Evolutionary conservation across 2,797 vertebrate genomes (phyloP), one percentile per base, ranked within the genome.

Genomic region (Phylloscopus collybita): DNA sequence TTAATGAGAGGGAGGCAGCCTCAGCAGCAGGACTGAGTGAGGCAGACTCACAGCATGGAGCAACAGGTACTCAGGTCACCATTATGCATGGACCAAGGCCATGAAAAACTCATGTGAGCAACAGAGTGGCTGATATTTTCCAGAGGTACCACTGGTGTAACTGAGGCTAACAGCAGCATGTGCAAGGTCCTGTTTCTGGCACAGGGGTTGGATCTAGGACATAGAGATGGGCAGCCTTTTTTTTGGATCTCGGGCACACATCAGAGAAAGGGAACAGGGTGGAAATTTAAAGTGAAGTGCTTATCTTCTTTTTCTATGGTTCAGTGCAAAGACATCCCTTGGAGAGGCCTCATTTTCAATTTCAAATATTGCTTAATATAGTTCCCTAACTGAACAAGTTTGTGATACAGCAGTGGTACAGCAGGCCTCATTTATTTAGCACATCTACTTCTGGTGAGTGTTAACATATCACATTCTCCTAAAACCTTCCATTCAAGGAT

Each of bases 341-440:
- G 66, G 4, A 9, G 83, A 94, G 45, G 78, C 29, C 11, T 89
- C n/a, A 40, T 94, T 93, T 79, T 93, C 40, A 17, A 2, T 86
- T 93, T 89, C 42, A 47, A 86, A 65, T 74, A 90, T 90, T 72
- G 30, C 53, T 60, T 92, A 88, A 44, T 32, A 16, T 38, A 62
- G 88, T 79, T 92, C 53, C 45, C 74, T 76, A 59, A 45, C 70
- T 88, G 76, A 74, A 13, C 49, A 72, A 70, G 53, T 66, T 85
- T 95, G 56, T 88, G 84, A 86, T 42, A 47, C 65, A 62, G 29
- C 36, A 62, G 26, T 61, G 65, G 53, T 70, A 36, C 70, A 70
- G 69, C 86, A 87, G 65, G 92, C 47, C 50, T 91, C 36, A 65
- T 92, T 95, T 95, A 70, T 80, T 79, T 78, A 80, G 45, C 65